Evolutionary conservation across 2,797 vertebrate species (phyloP).

Genomic region (Mormyrops boulengeri): DNA sequence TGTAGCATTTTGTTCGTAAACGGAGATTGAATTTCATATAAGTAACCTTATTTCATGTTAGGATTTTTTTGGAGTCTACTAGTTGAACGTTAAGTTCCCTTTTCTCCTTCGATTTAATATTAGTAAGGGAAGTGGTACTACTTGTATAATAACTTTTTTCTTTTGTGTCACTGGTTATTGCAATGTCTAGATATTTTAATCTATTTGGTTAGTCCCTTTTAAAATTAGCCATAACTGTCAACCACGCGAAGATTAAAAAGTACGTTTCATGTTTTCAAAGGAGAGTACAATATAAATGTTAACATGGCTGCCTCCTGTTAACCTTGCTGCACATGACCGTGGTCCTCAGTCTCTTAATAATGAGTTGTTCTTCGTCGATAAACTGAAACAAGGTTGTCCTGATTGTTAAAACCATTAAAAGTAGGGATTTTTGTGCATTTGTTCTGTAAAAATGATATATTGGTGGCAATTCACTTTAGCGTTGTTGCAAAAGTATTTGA

Average conservation of each 20-base stretch:
- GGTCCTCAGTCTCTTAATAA: neutral
- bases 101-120: neutral
- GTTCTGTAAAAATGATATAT: neutral
- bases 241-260: neutral
- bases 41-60: neutral
- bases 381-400: neutral
- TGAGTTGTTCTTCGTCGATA: neutral
- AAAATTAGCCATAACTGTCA: neutral
- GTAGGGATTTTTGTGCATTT: neutral
- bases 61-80: neutral
- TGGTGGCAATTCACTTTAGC: neutral
- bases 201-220: neutral
- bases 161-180: neutral
- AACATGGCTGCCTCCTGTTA: slow-evolving; percentile 18
- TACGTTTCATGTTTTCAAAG: neutral
- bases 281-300: neutral
- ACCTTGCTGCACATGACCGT: slow-evolving; percentile 2
- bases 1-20: neutral
- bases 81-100: neutral
- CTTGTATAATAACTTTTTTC: neutral
- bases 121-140: neutral
- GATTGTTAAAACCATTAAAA: neutral
- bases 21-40: neutral
- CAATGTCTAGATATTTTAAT: neutral
- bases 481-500: neutral